A percentile compares a stretch with the other conserved stretches of the same genome.
Conservation (phyloP, 2,113 vertebrate species). For the Boleophthalmus pectinirostris region DNA sequence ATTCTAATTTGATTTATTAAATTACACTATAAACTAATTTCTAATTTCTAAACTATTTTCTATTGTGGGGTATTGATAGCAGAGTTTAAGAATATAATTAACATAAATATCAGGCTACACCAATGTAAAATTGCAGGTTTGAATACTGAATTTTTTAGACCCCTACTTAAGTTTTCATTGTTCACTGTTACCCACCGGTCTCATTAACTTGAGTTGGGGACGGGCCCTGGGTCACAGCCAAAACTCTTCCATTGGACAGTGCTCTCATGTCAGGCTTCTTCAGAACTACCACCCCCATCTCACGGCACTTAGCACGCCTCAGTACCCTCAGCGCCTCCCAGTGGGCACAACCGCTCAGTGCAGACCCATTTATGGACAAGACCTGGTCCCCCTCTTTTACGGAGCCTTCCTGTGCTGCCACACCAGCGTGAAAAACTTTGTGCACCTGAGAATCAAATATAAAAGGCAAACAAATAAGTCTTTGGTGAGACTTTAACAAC, state of each 20-base stretch:
- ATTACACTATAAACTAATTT: too few relatives aligned
- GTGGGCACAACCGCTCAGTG: conserved; percentile 64
- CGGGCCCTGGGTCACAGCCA: conserved; percentile 7
- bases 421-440: conserved; percentile 73
- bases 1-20: too few relatives aligned
- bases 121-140: too few relatives aligned
- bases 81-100: too few relatives aligned
- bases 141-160: not conserved
- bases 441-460: conserved; percentile 67
- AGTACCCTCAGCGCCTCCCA: conserved; percentile 73
- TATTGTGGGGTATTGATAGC: too few relatives aligned
- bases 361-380: conserved; percentile 79
- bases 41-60: too few relatives aligned
- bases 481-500: too few relatives aligned
- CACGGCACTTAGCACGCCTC: conserved; percentile 58
- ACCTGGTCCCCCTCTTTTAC: conserved; percentile 73
- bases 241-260: not conserved
- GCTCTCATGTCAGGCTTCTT: conserved; percentile 41
- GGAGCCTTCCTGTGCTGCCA: conserved; percentile 76
- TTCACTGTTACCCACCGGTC: conserved; percentile 34
- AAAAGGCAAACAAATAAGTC: too few relatives aligned
- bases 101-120: too few relatives aligned
- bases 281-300: conserved; percentile 78
- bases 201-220: conserved; percentile 26
- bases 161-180: not conserved